Evolutionary conservation across 2,113 vertebrate genomes (phyloP).

Genomic region (Plotosus lineatus): DNA sequence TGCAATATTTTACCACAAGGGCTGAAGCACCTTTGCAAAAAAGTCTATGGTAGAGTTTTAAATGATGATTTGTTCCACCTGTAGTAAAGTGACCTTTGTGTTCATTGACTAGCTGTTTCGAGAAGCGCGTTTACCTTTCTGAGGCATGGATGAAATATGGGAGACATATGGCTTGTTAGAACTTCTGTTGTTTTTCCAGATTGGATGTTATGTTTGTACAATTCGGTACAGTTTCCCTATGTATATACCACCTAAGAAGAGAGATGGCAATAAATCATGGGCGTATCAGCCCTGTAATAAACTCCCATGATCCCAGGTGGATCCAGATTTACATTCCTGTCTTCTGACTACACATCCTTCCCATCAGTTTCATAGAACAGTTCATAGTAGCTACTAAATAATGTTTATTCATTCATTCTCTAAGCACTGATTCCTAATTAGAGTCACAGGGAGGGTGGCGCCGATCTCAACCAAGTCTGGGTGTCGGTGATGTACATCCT

Average conservation of each 20-base stretch:
- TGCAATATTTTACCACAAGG: constrained; percentile 40
- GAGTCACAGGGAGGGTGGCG: no score
- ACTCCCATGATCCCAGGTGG: not conserved
- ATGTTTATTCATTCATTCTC: no score
- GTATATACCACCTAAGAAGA: constrained; percentile 1
- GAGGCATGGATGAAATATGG: constrained; percentile 28
- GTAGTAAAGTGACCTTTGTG: constrained; percentile 18
- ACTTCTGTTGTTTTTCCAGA: constrained; percentile 10
- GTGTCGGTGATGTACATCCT: no score
- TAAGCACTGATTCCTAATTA: no score
- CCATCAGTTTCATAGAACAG: not conserved
- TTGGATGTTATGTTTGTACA: constrained; percentile 1
- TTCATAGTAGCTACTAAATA: not conserved
- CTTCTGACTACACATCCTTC: not conserved
- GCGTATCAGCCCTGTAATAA: constrained; percentile 6
- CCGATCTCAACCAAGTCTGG: no score
- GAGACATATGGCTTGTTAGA: constrained; percentile 24
- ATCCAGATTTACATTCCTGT: not conserved
- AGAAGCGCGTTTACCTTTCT: constrained; percentile 16
- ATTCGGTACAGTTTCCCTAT: constrained; percentile 3
- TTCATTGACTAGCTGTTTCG: constrained; percentile 3
- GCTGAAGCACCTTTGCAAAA: constrained; percentile 14
- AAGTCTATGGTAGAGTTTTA: not conserved
- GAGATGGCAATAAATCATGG: constrained; percentile 19
- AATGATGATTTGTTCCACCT: constrained; percentile 18